These are phyloP conservation scores for Hypotaenidia philippensis DNA, from an alignment of 2,797 vertebrate species.

Conservation along the genomic window DNA sequence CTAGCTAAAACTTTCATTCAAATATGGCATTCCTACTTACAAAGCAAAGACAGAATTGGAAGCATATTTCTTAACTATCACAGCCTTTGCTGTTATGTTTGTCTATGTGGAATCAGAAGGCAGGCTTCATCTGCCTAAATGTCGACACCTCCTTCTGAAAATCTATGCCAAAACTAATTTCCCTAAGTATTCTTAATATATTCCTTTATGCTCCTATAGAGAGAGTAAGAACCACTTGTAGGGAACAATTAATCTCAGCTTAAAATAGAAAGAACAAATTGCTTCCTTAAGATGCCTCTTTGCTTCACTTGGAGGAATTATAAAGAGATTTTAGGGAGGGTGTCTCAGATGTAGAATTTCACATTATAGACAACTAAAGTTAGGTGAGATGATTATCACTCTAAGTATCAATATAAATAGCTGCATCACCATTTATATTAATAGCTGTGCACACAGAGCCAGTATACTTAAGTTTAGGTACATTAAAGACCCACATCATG, in stretches of 20 bases:
- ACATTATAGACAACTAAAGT: neutral
- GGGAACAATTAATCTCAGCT: slow-evolving; percentile 54
- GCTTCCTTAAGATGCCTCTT: slow-evolving; percentile 32
- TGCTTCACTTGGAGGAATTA: slow-evolving; percentile 19
- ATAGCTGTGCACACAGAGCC: neutral
- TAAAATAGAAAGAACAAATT: slow-evolving; percentile 56
- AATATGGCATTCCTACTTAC: neutral
- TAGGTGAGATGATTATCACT: neutral
- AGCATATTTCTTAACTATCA: neutral
- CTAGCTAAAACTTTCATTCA: neutral
- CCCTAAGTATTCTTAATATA: slow-evolving; percentile 19
- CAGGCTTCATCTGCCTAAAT: slow-evolving; percentile 13
- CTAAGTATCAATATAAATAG: slow-evolving; percentile 24
- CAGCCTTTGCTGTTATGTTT: neutral
- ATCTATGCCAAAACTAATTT: slow-evolving; percentile 47
- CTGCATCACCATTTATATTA: slow-evolving; percentile 1
- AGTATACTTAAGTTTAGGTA: neutral
- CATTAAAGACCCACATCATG: neutral
- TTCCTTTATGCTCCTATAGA: slow-evolving; percentile 21
- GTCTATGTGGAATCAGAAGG: neutral
- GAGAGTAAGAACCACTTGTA: neutral
- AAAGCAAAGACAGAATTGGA: neutral
- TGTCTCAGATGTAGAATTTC: neutral
- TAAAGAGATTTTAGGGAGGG: slow-evolving; percentile 24
- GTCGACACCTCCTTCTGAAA: neutral